phyloP scores from a whole-genome alignment of 2,888 invertebrate species.

The Oxycera nigricornis region DNA sequence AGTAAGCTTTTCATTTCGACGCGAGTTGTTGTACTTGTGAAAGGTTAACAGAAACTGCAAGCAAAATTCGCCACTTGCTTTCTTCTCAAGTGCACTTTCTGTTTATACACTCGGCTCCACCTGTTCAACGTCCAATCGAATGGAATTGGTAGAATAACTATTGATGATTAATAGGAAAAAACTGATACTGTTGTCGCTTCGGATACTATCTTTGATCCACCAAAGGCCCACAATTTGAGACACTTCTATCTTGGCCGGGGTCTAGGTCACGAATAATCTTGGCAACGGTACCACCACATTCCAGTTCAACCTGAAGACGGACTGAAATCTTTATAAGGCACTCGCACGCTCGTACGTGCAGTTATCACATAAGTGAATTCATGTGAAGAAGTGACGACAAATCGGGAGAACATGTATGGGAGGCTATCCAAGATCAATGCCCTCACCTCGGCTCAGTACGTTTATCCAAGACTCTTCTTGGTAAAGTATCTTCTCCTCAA shows the following conservation, averaged over 20 bases:
- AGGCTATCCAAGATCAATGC: constrained; percentile 15
- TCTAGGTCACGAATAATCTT: constrained; percentile 60
- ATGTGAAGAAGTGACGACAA: constrained; percentile 18
- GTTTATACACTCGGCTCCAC: constrained; percentile 19
- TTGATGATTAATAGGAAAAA: neutral
- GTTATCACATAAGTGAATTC: neutral
- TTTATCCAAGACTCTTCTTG: neutral
- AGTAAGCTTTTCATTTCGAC: constrained; percentile 30
- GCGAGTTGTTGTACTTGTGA: neutral
- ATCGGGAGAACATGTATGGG: neutral
- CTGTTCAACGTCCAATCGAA: neutral
- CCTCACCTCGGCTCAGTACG: neutral
- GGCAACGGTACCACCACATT: constrained; percentile 43
- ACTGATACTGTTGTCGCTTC: neutral
- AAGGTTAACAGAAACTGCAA: constrained; percentile 15
- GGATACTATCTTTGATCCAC: neutral
- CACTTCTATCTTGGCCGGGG: constrained; percentile 60
- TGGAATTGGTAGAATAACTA: neutral
- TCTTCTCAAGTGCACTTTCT: constrained; percentile 26
- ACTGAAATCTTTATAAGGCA: constrained; percentile 1
- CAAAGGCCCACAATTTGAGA: constrained; percentile 44
- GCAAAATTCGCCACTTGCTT: constrained; percentile 9
- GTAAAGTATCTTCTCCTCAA: no score
- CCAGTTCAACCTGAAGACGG: constrained; percentile 3
- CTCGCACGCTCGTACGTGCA: neutral